Conservation (phyloP, 2,113 vertebrate genomes). For the Antennarius striatus region DNA sequence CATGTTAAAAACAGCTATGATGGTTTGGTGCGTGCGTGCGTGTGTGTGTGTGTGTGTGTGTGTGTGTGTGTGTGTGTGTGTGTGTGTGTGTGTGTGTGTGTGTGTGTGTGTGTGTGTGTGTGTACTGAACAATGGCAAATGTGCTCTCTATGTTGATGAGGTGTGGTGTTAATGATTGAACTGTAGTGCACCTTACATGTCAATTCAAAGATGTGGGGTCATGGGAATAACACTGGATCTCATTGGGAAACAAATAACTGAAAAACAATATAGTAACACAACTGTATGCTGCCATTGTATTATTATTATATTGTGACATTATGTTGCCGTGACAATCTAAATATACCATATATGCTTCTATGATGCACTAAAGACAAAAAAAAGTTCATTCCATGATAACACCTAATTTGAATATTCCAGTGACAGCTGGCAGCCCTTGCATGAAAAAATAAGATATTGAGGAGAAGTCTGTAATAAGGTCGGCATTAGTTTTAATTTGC, state of each 20-base stretch:
- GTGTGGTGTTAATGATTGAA: slow-evolving; percentile 43
- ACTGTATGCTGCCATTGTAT: slow-evolving; percentile 8
- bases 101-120: not conserved
- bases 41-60: no score
- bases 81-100: not conserved
- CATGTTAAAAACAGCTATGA: slow-evolving; percentile 55
- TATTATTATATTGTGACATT: not conserved
- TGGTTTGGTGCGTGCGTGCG: not conserved
- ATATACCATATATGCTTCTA: no score
- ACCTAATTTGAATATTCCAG: no score
- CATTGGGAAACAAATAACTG: slow-evolving; percentile 17
- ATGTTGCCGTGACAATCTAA: no score
- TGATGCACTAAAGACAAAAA: no score
- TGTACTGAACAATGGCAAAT: slow-evolving; percentile 46
- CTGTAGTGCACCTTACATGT: slow-evolving; percentile 34
- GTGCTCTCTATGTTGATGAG: slow-evolving; percentile 47
- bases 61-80: not conserved
- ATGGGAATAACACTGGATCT: slow-evolving; percentile 16
- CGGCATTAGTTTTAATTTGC: no score
- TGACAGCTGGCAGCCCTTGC: no score
- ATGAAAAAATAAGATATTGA: no score
- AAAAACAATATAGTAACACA: not conserved
- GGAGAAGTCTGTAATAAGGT: no score
- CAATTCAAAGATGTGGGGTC: slow-evolving; percentile 22
- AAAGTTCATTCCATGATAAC: no score